Evolutionary conservation across 2,797 vertebrate genomes (phyloP), one percentile per base, ranked within the genome.

Genomic region (Rhinatrema bivittatum): DNA sequence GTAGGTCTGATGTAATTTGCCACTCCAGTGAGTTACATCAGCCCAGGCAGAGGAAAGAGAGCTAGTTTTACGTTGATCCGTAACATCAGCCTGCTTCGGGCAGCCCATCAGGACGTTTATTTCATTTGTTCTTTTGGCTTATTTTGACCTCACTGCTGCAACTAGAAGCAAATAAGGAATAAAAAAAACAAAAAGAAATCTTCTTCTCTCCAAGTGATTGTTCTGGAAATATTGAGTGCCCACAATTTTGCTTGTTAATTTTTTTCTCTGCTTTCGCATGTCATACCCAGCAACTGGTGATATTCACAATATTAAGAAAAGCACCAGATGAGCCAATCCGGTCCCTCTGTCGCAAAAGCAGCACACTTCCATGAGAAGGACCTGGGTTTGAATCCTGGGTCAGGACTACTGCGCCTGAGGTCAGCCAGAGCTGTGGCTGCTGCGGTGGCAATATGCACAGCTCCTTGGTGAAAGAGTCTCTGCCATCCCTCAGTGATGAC

Each of bases 1-100:
- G 94, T 97, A 97, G 94, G 92, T 93, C 90, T 95, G 93, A 91
- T 98, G 94, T 98, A 98, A 99, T 99, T 99, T 99, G 93, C 95
- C 94, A 99, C 90, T 97, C 93, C 95, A 99, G 86, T 98, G 95
- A 91, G 86, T 99, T 97, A 98, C 91, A 97, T 97, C 94, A 84
- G 90, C 89, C 79, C 63, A 72, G 81, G 87, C 88, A 76, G 65
- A 53, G 78, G 64, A 74, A 79, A 79, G 79, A 77, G 86, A 84
- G 79, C 87, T 73, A 78, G 74, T 79, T 77, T 88, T 86, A 91
- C 62, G 81, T 88, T 92, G 89, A 91, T 91, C 89, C 84, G 60
- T 90, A 89, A 89, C 88, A 88, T 72, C 63, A 75, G 59, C 72
- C 74, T 59, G 82, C 81, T 85, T 62, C 67, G 46, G 78, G 81